Evolutionary conservation across 2,888 invertebrate genomes (phyloP).

Genomic region (Gerosis bhagava): DNA sequence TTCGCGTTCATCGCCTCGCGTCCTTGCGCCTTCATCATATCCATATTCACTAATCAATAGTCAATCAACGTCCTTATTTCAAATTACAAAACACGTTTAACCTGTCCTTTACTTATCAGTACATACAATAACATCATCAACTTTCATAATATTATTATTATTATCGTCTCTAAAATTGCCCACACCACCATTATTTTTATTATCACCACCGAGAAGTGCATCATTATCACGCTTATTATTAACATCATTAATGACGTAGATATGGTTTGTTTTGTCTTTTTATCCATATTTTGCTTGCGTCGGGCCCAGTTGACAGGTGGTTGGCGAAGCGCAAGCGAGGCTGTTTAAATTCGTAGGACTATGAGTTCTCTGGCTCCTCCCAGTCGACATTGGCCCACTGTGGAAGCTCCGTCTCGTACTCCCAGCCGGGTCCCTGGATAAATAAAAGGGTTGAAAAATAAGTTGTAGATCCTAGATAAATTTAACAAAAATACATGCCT

Average conservation of each 20-base stretch:
- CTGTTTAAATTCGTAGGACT: constrained; percentile 60
- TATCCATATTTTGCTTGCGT: constrained; percentile 8
- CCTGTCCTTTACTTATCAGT: neutral
- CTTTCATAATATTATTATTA: no score
- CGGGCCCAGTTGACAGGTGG: constrained; percentile 26
- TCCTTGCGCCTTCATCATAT: neutral
- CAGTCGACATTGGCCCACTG: constrained; percentile 96
- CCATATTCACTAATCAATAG: constrained; percentile 20
- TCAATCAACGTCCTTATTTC: constrained; percentile 7
- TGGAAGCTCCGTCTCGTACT: constrained; percentile 95
- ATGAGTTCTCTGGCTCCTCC: constrained; percentile 85
- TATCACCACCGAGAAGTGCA: neutral
- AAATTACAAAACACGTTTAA: constrained; percentile 10
- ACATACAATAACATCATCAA: constrained; percentile 6
- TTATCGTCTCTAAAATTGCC: no score
- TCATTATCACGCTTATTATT: constrained; percentile 5
- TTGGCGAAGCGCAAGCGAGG: constrained; percentile 57
- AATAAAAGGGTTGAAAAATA: neutral
- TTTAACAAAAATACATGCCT: no score
- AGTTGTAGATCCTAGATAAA: no score
- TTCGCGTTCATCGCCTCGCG: constrained; percentile 28
- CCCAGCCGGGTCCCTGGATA: constrained; percentile 95
- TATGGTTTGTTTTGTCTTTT: constrained; percentile 10
- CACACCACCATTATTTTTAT: constrained; percentile 6
- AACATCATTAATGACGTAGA: constrained; percentile 1